Evolutionary conservation across 2,113 vertebrate species (phyloP).

Genomic region (Amphiprion percula): DNA sequence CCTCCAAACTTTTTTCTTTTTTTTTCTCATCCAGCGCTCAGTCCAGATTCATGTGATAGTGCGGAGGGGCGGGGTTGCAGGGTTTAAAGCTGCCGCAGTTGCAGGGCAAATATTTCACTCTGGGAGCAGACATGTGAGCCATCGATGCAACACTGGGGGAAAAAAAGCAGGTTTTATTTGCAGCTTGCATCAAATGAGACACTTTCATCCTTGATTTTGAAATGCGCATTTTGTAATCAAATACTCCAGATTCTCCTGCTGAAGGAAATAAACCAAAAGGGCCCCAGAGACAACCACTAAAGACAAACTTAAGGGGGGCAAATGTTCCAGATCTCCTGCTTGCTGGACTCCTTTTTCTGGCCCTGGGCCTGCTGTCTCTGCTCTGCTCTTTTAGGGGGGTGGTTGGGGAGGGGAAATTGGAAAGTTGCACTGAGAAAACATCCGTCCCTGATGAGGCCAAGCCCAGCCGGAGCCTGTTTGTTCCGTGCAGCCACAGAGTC

Average conservation of each 20-base stretch:
- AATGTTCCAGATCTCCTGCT: neutral
- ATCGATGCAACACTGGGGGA: too few relatives aligned
- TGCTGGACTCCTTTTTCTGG: neutral
- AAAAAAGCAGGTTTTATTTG: neutral
- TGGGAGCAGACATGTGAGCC: slow-evolving; percentile 18
- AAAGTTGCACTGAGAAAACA: slow-evolving; percentile 78
- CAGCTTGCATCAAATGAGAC: neutral
- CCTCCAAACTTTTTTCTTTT: slow-evolving; percentile 73
- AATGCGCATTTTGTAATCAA: neutral
- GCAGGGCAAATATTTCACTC: slow-evolving; percentile 56
- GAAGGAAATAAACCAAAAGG: neutral
- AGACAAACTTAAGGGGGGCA: neutral
- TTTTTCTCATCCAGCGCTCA: slow-evolving; percentile 68
- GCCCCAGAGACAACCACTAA: neutral
- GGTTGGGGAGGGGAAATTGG: slow-evolving; percentile 41
- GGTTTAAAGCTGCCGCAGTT: slow-evolving; percentile 82
- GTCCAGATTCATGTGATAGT: slow-evolving; percentile 82
- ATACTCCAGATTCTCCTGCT: neutral
- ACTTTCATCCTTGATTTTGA: neutral
- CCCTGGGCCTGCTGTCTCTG: slow-evolving; percentile 27
- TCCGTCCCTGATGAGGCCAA: slow-evolving; percentile 77
- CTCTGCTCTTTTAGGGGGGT: slow-evolving; percentile 18
- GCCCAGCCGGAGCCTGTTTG: slow-evolving; percentile 73
- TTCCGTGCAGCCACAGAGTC: slow-evolving; percentile 44
- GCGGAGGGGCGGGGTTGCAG: slow-evolving; percentile 79